These are phyloP conservation scores for Sphaerodactylus townsendi DNA, from an alignment of 2,113 vertebrate genomes.

Conservation along the genomic window DNA sequence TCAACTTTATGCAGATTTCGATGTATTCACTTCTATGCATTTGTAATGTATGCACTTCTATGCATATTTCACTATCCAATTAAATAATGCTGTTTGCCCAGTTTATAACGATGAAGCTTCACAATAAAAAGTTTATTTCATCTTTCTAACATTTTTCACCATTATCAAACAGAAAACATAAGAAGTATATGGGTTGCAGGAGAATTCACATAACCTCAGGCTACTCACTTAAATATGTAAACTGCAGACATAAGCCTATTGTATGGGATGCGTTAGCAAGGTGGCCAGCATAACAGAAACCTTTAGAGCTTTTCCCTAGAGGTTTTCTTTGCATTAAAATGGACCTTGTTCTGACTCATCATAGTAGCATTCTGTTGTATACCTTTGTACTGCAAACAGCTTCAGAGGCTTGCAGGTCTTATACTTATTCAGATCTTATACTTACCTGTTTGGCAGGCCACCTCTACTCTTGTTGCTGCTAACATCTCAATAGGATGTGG, in stretches of 20 bases:
- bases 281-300: neutral
- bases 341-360: neutral
- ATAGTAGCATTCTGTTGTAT: neutral
- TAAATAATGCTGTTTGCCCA: neutral
- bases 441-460: neutral
- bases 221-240: neutral
- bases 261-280: neutral
- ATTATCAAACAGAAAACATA: neutral
- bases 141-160: neutral
- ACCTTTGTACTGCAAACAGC: neutral
- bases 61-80: neutral
- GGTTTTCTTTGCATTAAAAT: neutral
- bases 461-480: neutral
- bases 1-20: too few species aligned
- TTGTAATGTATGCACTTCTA: neutral
- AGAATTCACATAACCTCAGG: neutral
- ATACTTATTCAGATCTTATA: conserved; percentile 21
- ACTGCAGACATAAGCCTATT: neutral
- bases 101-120: neutral
- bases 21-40: neutral
- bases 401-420: neutral
- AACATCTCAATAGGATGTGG: conserved; percentile 29
- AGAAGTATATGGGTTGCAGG: neutral
- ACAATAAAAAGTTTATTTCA: neutral
- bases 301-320: neutral